Conservation (phyloP, 2,113 vertebrate genomes). For the Prinia subflava region DNA sequence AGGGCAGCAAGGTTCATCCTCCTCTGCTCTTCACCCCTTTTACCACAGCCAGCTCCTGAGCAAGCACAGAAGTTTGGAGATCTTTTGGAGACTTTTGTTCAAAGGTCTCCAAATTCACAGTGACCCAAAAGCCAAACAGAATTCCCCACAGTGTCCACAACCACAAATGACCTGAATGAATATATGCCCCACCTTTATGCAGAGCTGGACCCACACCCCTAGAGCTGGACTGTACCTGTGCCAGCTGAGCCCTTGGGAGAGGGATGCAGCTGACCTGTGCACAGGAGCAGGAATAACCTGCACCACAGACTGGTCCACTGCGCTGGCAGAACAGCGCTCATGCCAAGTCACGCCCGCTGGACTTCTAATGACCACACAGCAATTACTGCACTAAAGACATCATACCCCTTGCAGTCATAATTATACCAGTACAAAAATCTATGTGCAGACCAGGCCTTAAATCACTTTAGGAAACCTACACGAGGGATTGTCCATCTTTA, state of each 20-base stretch:
- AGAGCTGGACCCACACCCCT: neutral
- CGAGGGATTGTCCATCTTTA: neutral
- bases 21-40: neutral
- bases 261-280: accelerated
- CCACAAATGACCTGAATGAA: neutral
- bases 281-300: neutral
- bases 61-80: neutral
- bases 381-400: neutral
- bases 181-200: neutral
- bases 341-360: neutral
- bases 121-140: neutral
- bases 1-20: neutral
- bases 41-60: neutral
- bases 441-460: neutral
- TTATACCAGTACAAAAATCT: neutral
- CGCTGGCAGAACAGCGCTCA: neutral
- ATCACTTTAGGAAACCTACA: neutral
- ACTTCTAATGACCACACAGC: neutral
- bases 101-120: neutral
- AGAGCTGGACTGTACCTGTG: neutral
- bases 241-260: neutral
- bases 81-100: neutral
- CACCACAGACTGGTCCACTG: neutral
- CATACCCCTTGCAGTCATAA: neutral
- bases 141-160: neutral